These are phyloP conservation scores for Heliothis peltigera DNA, from an alignment of 2,888 invertebrate species.

Conservation along the genomic window DNA sequence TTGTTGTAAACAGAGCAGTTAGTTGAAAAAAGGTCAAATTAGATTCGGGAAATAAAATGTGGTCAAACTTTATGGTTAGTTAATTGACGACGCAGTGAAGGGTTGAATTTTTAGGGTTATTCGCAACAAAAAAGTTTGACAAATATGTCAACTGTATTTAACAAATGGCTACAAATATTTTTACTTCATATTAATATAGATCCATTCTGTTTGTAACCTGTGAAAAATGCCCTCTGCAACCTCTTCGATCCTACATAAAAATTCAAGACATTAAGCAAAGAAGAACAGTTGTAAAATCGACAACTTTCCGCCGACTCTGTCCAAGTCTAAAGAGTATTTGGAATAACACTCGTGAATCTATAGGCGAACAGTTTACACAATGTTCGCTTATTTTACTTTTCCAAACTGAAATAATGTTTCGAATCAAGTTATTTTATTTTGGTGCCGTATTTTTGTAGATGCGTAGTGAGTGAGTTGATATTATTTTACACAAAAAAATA, in stretches of 20 bases:
- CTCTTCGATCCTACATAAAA: conserved; percentile 28
- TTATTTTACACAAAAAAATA: neutral
- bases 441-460: neutral
- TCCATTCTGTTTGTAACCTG: no score
- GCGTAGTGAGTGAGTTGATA: neutral
- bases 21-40: conserved; percentile 25
- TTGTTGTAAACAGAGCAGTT: conserved; percentile 43
- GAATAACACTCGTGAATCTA: conserved; percentile 54
- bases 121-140: no score
- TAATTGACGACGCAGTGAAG: conserved; percentile 12
- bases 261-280: conserved; percentile 30
- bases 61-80: neutral
- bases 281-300: conserved; percentile 48
- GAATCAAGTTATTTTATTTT: no score
- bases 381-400: conserved; percentile 49
- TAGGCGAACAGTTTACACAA: conserved; percentile 46
- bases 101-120: neutral
- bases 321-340: conserved; percentile 43
- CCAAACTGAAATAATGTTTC: conserved; percentile 42
- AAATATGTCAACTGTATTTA: no score
- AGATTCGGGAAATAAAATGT: conserved; percentile 26
- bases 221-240: conserved; percentile 9
- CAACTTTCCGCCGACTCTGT: conserved; percentile 45
- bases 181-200: no score
- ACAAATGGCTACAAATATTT: no score